A percentile compares a stretch with the other conserved stretches of the same genome.
These are phyloP conservation scores for Psix sp. DNA, from an alignment of 1,140 invertebrate genomes.

Conservation along the genomic window DNA sequence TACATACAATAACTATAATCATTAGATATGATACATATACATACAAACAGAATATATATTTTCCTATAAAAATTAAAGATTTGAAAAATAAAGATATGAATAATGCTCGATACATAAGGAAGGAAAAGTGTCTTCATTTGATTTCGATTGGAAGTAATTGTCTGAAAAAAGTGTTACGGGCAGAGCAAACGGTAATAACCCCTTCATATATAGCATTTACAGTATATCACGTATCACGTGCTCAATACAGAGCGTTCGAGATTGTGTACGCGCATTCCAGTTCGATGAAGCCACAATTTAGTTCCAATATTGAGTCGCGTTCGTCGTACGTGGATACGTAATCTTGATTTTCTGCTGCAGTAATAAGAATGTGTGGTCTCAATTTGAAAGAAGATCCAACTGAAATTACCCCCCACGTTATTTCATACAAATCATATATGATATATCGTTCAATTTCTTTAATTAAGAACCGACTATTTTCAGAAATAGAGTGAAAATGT, in stretches of 20 bases:
- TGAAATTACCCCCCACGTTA: constrained; percentile 28
- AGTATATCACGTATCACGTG: constrained; percentile 44
- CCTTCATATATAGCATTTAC: constrained; percentile 32
- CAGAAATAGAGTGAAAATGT: too few species aligned
- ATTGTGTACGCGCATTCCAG: constrained; percentile 51
- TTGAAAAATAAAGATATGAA: too few species aligned
- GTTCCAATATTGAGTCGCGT: constrained; percentile 60
- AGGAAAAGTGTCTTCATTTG: constrained; percentile 22
- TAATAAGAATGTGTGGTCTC: constrained; percentile 49
- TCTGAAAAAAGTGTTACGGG: constrained; percentile 30
- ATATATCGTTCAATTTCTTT: too few species aligned
- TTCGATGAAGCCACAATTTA: constrained; percentile 53
- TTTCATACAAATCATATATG: background rate
- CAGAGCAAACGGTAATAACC: constrained; percentile 29
- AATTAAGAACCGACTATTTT: too few species aligned
- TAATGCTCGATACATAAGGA: too few species aligned
- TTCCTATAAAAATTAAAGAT: too few species aligned
- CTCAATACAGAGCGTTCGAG: constrained; percentile 53
- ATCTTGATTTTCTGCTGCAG: constrained; percentile 60
- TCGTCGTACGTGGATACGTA: constrained; percentile 49
- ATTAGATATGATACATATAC: too few species aligned
- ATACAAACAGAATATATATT: too few species aligned
- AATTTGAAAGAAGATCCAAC: background rate
- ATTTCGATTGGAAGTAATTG: constrained; percentile 32
- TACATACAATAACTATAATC: too few species aligned